Percentiles rank a stretch among this genome's conserved stretches.
phyloP scores from a whole-genome alignment of 2,113 vertebrate genomes.

The Chaetodon auriga region DNA sequence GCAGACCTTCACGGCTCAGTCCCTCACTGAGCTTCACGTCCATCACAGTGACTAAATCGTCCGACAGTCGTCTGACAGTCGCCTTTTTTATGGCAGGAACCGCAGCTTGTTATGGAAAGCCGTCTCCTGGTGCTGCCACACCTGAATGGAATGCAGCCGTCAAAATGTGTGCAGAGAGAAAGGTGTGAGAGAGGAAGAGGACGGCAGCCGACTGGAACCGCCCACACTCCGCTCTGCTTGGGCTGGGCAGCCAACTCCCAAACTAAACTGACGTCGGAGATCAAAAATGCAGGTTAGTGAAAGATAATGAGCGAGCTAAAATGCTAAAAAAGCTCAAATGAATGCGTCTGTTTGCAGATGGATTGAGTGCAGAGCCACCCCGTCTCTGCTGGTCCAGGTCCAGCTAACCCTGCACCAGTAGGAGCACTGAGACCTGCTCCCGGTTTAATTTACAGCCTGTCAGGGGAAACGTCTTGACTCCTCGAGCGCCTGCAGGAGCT shows the following conservation, averaged over 20 bases:
- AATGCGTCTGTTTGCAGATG: neutral
- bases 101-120: neutral
- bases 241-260: conserved; percentile 12
- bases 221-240: neutral
- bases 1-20: neutral
- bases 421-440: too few relatives aligned
- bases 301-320: neutral
- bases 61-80: neutral
- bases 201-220: neutral
- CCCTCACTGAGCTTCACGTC: neutral
- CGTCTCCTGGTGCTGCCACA: neutral
- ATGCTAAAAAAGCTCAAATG: neutral
- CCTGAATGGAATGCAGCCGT: neutral
- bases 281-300: conserved; percentile 7
- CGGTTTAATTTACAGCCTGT: too few relatives aligned
- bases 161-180: neutral
- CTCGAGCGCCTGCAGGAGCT: neutral
- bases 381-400: neutral
- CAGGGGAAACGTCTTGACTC: too few relatives aligned
- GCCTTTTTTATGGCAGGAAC: neutral
- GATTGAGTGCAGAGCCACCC: neutral
- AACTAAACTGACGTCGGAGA: conserved; percentile 7
- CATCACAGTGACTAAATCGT: neutral
- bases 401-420: neutral
- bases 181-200: neutral